These are phyloP conservation scores for Cuculus canorus DNA, from an alignment of 2,797 vertebrate species.

Conservation along the genomic window DNA sequence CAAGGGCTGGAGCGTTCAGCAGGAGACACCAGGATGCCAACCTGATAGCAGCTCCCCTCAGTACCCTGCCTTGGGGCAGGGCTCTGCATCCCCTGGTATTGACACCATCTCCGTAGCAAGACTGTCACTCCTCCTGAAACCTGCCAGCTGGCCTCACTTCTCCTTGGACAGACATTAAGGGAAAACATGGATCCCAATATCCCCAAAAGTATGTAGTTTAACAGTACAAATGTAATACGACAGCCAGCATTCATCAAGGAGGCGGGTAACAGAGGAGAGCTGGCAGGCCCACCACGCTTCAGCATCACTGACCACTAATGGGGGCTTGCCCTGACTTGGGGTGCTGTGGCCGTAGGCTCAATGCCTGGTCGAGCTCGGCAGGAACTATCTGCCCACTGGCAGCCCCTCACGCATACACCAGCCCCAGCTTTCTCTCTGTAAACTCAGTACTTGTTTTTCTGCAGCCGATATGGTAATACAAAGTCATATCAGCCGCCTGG, in stretches of 20 bases:
- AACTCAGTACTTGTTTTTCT: not conserved
- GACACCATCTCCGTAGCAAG: not conserved
- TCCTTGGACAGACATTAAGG: not conserved
- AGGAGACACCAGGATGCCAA: not conserved
- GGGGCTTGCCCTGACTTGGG: slow-evolving; percentile 3
- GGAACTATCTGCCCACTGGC: slow-evolving; percentile 18
- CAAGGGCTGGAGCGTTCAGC: not conserved
- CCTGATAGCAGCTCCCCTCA: not conserved
- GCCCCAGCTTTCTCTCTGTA: not conserved
- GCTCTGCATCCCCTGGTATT: not conserved
- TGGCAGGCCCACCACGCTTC: slow-evolving; percentile 32
- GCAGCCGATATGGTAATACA: slow-evolving; percentile 30
- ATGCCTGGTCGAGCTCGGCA: slow-evolving; percentile 1
- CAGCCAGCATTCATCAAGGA: slow-evolving; percentile 57
- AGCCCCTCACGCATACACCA: not conserved
- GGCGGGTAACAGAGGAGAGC: slow-evolving; percentile 51
- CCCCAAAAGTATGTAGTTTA: slow-evolving; percentile 44
- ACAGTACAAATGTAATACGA: slow-evolving; percentile 64
- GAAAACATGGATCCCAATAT: not conserved
- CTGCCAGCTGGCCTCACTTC: not conserved
- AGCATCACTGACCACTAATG: slow-evolving; percentile 50
- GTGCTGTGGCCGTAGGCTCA: slow-evolving; percentile 4
- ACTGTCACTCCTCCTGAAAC: not conserved
- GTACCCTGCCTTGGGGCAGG: not conserved
- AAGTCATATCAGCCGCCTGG: slow-evolving; percentile 48